Base-by-base conservation (phyloP, 1,140 invertebrate species). In the Homalodisca vitripennis region DNA sequence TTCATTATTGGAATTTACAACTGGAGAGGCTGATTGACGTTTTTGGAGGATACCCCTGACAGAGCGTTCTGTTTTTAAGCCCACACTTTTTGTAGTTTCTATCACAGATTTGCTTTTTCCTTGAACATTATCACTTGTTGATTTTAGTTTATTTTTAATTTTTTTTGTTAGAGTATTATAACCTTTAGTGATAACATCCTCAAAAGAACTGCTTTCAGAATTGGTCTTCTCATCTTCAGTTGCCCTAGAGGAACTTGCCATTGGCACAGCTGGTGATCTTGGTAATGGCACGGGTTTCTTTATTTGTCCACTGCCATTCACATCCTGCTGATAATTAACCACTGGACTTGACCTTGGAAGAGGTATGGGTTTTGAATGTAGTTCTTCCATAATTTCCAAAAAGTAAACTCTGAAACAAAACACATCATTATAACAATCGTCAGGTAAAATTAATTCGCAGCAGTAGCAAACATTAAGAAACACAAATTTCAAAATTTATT, bases 1-100 rank as follows among this genome's bases (percentile, higher is more conserved):
- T 13, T 34, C 67, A 30, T 26, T 48, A 26, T 66, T 48, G 17
- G 55, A 26, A 66, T 66, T 51, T 34, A 30, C 63, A 41, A 24
- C 65, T 51, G 46, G 53, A 31, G 24, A 41, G 12, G 68, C 65
- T 55, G 68, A 66, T 55, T 60, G 60, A 47, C 75, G 64, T 71
- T 71, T 73, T 12, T 55, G 47, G 47, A 77, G 48, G 20, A 74
- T 75, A 57, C 68, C 70, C n/a, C 67, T 48, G 3, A 74, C 68
- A 22, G 73, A 75, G 31, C 73, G 72, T 68, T 75, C 73, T 55
- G 74, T 68, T 69, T 64, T 73, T 57, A 63, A 67, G 26, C 75
- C 68, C 6, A 77, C 73, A 67, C 66, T 75, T 72, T 73, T 75
- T 24, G 75, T 76, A 57, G 70, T 73, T 71, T 75, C 74, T 3